A percentile compares a stretch with the other conserved stretches of the same genome.
Evolutionary conservation across 2,888 invertebrate species (phyloP).

Genomic region (Melanchra persicariae): DNA sequence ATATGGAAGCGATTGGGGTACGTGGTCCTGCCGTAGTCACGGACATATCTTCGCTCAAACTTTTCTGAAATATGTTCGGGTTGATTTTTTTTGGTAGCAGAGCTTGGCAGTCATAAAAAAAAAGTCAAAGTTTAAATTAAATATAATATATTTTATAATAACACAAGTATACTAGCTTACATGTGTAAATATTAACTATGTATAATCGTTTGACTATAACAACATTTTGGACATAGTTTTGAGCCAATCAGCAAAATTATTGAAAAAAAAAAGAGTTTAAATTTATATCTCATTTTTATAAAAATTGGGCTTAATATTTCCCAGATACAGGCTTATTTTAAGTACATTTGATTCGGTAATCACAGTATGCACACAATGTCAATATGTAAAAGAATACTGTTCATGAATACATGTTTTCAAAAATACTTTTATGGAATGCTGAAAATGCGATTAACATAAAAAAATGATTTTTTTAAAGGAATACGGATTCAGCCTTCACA

Average conservation of each 20-base stretch:
- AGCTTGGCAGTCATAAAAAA: neutral
- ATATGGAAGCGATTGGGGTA: no score
- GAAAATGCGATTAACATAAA: constrained; percentile 21
- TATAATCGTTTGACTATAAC: constrained; percentile 72
- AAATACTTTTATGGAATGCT: constrained; percentile 57
- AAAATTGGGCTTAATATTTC: constrained; percentile 31
- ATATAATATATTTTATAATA: constrained; percentile 88
- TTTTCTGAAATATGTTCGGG: no score
- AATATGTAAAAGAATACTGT: constrained; percentile 64
- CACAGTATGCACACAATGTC: constrained; percentile 60
- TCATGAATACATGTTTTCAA: constrained; percentile 48
- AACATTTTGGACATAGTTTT: constrained; percentile 74
- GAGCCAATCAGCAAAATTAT: constrained; percentile 73
- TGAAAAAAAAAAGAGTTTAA: constrained; percentile 33
- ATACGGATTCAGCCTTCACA: constrained; percentile 46
- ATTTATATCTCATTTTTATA: constrained; percentile 25
- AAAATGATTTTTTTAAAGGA: constrained; percentile 20
- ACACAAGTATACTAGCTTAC: constrained; percentile 83
- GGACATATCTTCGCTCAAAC: no score
- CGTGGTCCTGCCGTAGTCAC: no score
- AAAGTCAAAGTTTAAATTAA: constrained; percentile 68
- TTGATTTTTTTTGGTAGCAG: no score
- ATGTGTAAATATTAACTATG: constrained; percentile 73
- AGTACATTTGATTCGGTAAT: constrained; percentile 59
- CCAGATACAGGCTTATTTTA: constrained; percentile 47